Evolutionary conservation across 2,113 vertebrate genomes (phyloP), one percentile per base, ranked within the genome.

Genomic region (Corapipo altera): DNA sequence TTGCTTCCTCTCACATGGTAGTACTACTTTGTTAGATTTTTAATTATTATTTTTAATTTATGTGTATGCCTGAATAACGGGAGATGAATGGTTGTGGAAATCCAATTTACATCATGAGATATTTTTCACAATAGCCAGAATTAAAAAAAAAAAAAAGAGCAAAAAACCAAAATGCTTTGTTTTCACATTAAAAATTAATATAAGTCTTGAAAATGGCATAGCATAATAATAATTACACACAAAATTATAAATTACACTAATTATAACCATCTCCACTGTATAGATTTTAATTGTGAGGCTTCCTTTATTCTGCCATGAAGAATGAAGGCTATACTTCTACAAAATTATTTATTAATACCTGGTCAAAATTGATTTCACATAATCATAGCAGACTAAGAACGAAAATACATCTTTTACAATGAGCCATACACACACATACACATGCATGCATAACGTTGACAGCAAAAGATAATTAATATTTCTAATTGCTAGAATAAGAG

Each of bases 151-250:
- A 35, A 10, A 37, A 51, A 44, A 79, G 3, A 49, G 6, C 3
- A 54, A 52, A 74, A 87, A 59, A 1, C 1, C 8, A 27, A 35
- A 69, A 5, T 19, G 80, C 37, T 28, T 89, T 66, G 39, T 91
- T 96, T 88, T 83, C 61, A 74, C 43, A 49, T 78, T 74, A 91
- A 95, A 96, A 97, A 85, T 69, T 88, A 19, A 28, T 65, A 7
- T 88, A 75, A 74, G 12, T 49, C 78, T 87, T 95, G 87, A 96
- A 95, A 91, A 49, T 46, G 46, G 18, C 51, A 17, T 71, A 55
- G 46, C 54, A 84, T 67, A 75, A 43, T 55, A 82, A 94, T 66
- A 37, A 94, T 73, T 88, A 37, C 37, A 52, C 73, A 15, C 30
- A 67, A 88, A 85, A 96, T 67, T 64, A 85, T 74, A 91, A 93